Percentiles rank a stretch among this genome's conserved stretches.
phyloP scores from a whole-genome alignment of 2,113 vertebrate genomes.

The Myotis yumanensis region DNA sequence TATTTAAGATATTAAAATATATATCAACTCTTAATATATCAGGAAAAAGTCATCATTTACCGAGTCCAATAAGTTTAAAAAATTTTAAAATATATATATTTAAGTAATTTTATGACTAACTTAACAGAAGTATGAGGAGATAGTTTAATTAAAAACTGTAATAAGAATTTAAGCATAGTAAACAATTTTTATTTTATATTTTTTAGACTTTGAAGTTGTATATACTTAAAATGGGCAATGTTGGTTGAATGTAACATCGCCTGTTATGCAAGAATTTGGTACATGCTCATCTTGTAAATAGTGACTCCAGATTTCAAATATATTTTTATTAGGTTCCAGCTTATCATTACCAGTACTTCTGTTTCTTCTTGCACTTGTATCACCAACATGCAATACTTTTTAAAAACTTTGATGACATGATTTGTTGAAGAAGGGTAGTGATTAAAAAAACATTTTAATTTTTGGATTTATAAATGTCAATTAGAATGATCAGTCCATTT shows the following conservation, averaged over 20 bases:
- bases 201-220: background rate
- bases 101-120: slow-evolving; percentile 35
- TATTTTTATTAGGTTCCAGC: background rate
- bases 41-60: slow-evolving; percentile 21
- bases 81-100: background rate
- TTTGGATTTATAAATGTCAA: slow-evolving; percentile 5
- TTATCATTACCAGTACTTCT: background rate
- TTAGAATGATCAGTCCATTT: background rate
- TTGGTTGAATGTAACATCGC: background rate
- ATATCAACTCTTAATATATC: background rate
- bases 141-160: slow-evolving; percentile 1
- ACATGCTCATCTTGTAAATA: background rate
- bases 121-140: background rate
- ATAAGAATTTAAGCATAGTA: background rate
- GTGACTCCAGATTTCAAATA: slow-evolving; percentile 29
- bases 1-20: slow-evolving; percentile 12
- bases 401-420: background rate
- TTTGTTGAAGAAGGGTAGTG: background rate
- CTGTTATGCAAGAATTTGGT: background rate
- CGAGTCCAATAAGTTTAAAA: background rate
- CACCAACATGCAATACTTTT: background rate
- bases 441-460: slow-evolving; percentile 1
- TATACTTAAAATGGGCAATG: background rate
- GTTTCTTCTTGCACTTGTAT: background rate
- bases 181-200: slow-evolving; percentile 1